phyloP scores from a whole-genome alignment of 2,797 vertebrate genomes.

The Pseudochromis fuscus region DNA sequence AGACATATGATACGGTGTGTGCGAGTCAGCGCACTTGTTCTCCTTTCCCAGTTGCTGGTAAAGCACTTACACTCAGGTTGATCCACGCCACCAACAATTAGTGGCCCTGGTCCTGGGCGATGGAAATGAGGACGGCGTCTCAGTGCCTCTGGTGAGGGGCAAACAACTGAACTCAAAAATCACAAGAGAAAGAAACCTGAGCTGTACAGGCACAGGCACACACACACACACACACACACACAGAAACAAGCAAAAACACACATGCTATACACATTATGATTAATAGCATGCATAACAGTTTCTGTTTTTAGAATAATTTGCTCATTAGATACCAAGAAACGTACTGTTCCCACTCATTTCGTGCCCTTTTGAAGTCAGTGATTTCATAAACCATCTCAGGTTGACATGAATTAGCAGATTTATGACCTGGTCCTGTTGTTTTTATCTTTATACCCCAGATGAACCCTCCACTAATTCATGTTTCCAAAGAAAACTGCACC shows the following conservation, averaged over 20 bases:
- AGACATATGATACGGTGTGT: slow-evolving; percentile 61
- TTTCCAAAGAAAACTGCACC: neutral
- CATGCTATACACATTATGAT: slow-evolving; percentile 31
- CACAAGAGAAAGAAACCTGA: slow-evolving; percentile 45
- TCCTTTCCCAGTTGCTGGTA: slow-evolving; percentile 62
- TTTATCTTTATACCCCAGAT: slow-evolving; percentile 31
- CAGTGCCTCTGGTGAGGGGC: slow-evolving; percentile 19
- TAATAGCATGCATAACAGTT: slow-evolving; percentile 24
- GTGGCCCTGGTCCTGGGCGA: slow-evolving; percentile 17
- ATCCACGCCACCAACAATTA: slow-evolving; percentile 55
- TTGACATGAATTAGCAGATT: slow-evolving; percentile 45
- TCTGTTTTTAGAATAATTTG: slow-evolving; percentile 24
- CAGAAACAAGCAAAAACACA: slow-evolving; percentile 22
- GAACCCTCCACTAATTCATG: slow-evolving; percentile 48
- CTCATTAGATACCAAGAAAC: slow-evolving; percentile 12
- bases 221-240: neutral
- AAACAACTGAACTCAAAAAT: slow-evolving; percentile 26
- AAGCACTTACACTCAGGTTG: slow-evolving; percentile 64
- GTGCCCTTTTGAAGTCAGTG: slow-evolving; percentile 32
- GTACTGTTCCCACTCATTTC: slow-evolving; percentile 15
- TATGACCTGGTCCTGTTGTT: slow-evolving; percentile 43
- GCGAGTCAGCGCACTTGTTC: slow-evolving; percentile 49
- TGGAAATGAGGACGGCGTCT: slow-evolving; percentile 46
- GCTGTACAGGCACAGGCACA: slow-evolving; percentile 1
- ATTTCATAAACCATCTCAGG: slow-evolving; percentile 51